A percentile compares a stretch with the other conserved stretches of the same genome.
Conservation (phyloP, 2,888 invertebrate species). For the Agriopis marginaria region DNA sequence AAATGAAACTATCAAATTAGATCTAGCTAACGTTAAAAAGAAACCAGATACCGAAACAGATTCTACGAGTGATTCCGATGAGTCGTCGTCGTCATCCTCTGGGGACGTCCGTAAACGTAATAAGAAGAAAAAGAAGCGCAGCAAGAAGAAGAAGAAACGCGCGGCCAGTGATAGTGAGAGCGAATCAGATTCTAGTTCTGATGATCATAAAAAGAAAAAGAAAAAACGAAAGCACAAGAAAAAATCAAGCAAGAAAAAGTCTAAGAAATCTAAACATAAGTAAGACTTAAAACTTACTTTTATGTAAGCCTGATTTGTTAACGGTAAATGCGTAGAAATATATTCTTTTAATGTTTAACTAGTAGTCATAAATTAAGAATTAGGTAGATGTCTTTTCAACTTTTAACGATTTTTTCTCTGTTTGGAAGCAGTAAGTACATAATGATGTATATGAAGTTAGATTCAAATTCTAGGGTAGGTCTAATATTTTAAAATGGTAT, state of each 20-base stretch:
- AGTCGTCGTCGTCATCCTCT: slow-evolving; percentile 81
- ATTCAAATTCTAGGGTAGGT: slow-evolving; percentile 47
- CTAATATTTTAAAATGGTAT: slow-evolving; percentile 31
- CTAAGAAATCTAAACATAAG: slow-evolving; percentile 88
- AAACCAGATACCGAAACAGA: slow-evolving; percentile 79
- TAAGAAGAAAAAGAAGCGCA: slow-evolving; percentile 88
- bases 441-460: slow-evolving; percentile 38
- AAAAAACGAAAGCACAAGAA: slow-evolving; percentile 90
- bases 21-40: slow-evolving; percentile 80
- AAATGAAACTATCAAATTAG: slow-evolving; percentile 80
- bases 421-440: slow-evolving; percentile 31
- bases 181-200: slow-evolving; percentile 89
- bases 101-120: slow-evolving; percentile 86
- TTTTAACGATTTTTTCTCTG: slow-evolving; percentile 43
- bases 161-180: slow-evolving; percentile 88
- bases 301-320: slow-evolving; percentile 18
- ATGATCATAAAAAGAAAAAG: slow-evolving; percentile 88
- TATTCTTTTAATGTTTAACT: slow-evolving; percentile 30
- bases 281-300: slow-evolving; percentile 48
- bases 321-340: slow-evolving; percentile 24
- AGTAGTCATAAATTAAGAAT: slow-evolving; percentile 34
- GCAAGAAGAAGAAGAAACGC: slow-evolving; percentile 87
- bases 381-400: slow-evolving; percentile 46
- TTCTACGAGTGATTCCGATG: slow-evolving; percentile 78
- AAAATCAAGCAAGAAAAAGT: slow-evolving; percentile 89